phyloP scores from a whole-genome alignment of 1,140 invertebrate genomes.

The Hormaphis cornu region DNA sequence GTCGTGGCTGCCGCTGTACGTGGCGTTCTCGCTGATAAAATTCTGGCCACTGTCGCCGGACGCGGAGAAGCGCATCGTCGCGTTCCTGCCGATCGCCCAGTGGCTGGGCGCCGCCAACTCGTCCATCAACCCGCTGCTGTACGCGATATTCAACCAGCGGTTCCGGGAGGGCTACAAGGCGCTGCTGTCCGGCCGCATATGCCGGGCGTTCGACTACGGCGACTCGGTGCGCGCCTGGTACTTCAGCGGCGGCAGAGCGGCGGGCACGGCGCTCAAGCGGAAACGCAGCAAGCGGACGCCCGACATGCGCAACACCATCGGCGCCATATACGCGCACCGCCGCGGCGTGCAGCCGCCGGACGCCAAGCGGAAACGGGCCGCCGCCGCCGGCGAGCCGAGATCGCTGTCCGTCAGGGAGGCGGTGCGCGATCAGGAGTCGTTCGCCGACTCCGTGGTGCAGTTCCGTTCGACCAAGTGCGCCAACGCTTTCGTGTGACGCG shows the following conservation, averaged over 20 bases:
- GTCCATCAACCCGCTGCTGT: conserved; percentile 93
- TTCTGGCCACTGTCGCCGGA: conserved; percentile 59
- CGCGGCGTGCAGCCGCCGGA: background rate
- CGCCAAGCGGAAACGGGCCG: too few relatives aligned
- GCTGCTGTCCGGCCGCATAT: conserved; percentile 71
- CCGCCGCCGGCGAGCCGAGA: background rate
- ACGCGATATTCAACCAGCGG: conserved; percentile 94
- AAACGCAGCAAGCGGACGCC: background rate
- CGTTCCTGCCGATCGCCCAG: conserved; percentile 81
- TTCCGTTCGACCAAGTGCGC: background rate
- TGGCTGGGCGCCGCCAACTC: conserved; percentile 94
- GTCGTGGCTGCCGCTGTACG: conserved; percentile 92
- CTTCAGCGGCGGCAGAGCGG: background rate
- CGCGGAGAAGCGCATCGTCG: conserved; percentile 67
- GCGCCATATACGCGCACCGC: conserved; percentile 2
- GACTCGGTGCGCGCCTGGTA: conserved; percentile 59
- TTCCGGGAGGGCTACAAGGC: conserved; percentile 86
- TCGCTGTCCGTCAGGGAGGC: background rate
- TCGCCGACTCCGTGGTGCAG: background rate
- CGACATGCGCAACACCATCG: background rate
- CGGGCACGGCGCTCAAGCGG: background rate
- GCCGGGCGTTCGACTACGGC: conserved; percentile 68
- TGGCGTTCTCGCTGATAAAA: conserved; percentile 78
- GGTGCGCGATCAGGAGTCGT: background rate
- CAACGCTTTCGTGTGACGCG: conserved; percentile 5